Conservation (phyloP, 2,797 vertebrate genomes). For the Onychomys leucogaster region DNA sequence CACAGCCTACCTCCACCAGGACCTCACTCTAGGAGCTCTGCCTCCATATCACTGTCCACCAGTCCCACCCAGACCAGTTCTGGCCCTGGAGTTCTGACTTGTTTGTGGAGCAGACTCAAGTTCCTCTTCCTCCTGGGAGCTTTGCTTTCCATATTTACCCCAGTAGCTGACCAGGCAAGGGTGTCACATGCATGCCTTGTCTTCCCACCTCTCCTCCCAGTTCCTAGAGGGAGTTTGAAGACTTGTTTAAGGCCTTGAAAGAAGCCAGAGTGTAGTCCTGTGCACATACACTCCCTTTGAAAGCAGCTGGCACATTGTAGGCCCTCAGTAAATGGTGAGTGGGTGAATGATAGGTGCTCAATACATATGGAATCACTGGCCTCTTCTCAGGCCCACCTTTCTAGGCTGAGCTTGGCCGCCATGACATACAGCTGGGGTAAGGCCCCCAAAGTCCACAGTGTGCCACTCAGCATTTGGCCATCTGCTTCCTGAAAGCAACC, state of each 20-base stretch:
- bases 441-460: conserved; percentile 60
- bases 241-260: neutral
- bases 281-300: neutral
- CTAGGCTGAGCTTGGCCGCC: conserved; percentile 36
- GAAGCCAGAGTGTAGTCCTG: neutral
- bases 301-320: neutral
- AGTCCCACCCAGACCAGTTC: neutral
- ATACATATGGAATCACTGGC: conserved; percentile 41
- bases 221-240: conserved; percentile 16
- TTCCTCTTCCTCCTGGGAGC: conserved; percentile 22
- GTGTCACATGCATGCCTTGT: neutral
- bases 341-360: conserved; percentile 64
- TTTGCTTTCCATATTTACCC: neutral
- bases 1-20: conserved; percentile 40
- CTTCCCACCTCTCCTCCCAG: neutral
- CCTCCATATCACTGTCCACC: neutral
- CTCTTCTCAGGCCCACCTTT: conserved; percentile 59
- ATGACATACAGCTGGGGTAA: neutral
- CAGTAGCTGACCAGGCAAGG: neutral
- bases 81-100: neutral
- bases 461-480: conserved; percentile 76
- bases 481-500: conserved; percentile 64
- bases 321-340: neutral
- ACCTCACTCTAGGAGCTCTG: conserved; percentile 5
- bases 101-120: conserved; percentile 19